Conservation (phyloP, 2,113 vertebrate species). For the Atlantisia rogersi region DNA sequence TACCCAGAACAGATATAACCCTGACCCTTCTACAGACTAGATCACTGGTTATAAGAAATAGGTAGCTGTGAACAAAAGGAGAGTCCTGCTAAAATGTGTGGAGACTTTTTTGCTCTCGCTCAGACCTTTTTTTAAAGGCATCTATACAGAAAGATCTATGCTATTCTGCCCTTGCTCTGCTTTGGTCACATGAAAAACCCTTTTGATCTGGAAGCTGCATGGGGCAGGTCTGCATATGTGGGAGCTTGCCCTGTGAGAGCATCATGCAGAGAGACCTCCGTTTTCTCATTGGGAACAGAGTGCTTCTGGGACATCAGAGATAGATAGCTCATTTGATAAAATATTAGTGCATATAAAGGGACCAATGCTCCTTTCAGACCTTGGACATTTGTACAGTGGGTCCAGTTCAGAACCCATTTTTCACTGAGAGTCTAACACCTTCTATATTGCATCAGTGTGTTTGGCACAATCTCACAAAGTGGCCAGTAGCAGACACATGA, state of each 20-base stretch:
- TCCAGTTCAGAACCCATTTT: neutral
- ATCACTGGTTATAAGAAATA: neutral
- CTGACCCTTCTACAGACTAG: neutral
- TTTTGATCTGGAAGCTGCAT: neutral
- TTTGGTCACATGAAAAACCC: neutral
- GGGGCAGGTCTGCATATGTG: neutral
- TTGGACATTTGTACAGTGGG: neutral
- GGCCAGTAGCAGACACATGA: neutral
- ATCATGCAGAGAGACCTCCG: rapidly evolving
- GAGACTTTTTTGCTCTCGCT: neutral
- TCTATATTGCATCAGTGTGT: neutral
- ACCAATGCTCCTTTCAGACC: neutral
- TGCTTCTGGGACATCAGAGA: neutral
- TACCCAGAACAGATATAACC: neutral
- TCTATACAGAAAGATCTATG: neutral
- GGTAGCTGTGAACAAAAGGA: neutral
- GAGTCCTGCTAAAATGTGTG: neutral
- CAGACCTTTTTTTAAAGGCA: neutral
- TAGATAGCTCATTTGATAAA: neutral
- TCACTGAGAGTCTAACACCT: neutral
- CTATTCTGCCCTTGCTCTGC: neutral
- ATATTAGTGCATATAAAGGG: neutral
- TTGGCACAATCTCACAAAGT: neutral
- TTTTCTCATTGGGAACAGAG: neutral
- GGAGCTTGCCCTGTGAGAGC: neutral